These are phyloP conservation scores for Acrocephalus arundinaceus DNA, from an alignment of 2,113 vertebrate species.

Conservation along the genomic window DNA sequence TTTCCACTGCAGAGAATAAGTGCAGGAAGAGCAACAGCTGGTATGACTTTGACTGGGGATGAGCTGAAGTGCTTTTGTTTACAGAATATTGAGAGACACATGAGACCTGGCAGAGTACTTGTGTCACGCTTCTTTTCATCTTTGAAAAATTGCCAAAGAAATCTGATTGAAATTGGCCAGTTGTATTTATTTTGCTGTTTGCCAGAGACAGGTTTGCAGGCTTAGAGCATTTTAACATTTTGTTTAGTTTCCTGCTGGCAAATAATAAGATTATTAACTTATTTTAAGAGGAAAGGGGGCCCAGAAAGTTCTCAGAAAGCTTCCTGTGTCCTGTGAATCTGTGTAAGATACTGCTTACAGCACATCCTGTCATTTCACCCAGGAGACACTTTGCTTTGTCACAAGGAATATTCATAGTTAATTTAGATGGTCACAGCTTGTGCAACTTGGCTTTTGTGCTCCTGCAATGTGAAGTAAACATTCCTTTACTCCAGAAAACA, in stretches of 20 bases:
- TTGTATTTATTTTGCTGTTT: constrained; percentile 37
- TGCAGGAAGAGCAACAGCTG: constrained; percentile 42
- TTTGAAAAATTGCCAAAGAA: constrained; percentile 58
- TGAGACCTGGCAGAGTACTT: constrained; percentile 26
- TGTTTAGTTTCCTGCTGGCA: not conserved
- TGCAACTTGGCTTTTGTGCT: not conserved
- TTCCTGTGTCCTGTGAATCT: not conserved
- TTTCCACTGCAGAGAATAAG: not conserved
- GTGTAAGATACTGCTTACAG: not conserved
- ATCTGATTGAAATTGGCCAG: constrained; percentile 18
- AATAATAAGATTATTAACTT: not conserved
- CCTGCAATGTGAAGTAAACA: not conserved
- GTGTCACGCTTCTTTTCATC: not conserved
- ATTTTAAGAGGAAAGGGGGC: not conserved
- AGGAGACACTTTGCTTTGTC: not conserved
- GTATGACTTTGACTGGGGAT: constrained; percentile 36
- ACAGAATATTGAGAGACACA: constrained; percentile 40
- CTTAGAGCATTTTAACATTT: not conserved
- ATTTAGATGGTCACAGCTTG: not conserved
- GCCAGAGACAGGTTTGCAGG: not conserved
- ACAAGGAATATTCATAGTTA: not conserved
- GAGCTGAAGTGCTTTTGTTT: constrained; percentile 38
- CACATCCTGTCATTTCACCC: not conserved
- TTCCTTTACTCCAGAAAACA: not conserved
- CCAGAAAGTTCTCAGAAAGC: not conserved